Evolutionary conservation across 2,113 vertebrate species (phyloP), one percentile per base, ranked within the genome.

Genomic region (Carettochelys insculpta): DNA sequence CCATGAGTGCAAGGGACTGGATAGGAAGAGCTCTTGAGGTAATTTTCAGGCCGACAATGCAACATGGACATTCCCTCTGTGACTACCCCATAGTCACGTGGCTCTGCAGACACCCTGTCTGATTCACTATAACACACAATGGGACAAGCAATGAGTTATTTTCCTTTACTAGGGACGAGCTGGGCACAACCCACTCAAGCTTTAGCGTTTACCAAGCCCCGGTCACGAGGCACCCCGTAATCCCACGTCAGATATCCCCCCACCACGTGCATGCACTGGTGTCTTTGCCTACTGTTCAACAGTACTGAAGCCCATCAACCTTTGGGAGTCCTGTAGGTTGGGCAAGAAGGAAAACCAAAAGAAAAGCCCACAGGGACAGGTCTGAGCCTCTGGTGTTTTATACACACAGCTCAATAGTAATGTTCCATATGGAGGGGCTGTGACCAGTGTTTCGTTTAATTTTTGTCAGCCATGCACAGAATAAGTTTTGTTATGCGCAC

Each of bases 151-250:
- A 92, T 65, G 79, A 86, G 41, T 92, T 92, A 87, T 45, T 86
- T 77, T 78, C 51, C 77, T 80, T 89, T 71, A 85, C 90, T 97
- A 92, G 93, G 94, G 94, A 87, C 61, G 77, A 73, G 92, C 48
- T 52, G 47, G 86, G 75, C 78, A 88, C 82, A 92, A 27, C 92
- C 87, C 86, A 88, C 8, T 47, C 43, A 16, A n/a, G 50, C 77
- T 4, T 11, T 58, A 45, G 71, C 51, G 41, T 51, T 88, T 5
- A 29, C n/a, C 24, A 73, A 73, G 80, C 82, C 75, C 31, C 65
- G 41, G 45, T 71, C 17, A 85, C 88, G 91, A 91, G 89, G 78
- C 81, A 80, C 22, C 77, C 79, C 51, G 5, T 75, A 85, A 5
- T 88, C 90, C 94, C 86, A 5, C 86, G 84, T 95, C 86, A 25